Percentiles rank a stretch among this genome's conserved stretches.
phyloP scores from a whole-genome alignment of 2,797 vertebrate species.

The Nannoperca australis region DNA sequence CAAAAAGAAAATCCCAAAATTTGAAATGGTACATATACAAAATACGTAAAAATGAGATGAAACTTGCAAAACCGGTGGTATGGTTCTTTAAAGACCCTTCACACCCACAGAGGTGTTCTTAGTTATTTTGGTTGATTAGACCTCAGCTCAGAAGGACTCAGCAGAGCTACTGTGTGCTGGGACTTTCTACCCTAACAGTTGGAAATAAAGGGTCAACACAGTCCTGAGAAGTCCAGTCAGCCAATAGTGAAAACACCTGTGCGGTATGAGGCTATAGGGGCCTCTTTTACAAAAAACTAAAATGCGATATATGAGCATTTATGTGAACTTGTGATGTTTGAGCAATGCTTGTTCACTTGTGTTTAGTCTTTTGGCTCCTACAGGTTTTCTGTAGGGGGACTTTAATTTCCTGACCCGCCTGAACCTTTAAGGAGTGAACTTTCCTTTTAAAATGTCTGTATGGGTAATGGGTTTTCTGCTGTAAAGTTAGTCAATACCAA shows the following conservation, averaged over 20 bases:
- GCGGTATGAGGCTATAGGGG: no score
- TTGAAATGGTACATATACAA: neutral
- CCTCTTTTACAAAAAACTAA: no score
- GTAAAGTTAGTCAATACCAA: neutral
- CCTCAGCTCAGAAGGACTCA: neutral
- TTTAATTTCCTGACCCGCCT: no score
- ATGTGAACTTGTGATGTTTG: neutral
- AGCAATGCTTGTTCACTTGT: no score
- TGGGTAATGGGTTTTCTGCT: neutral
- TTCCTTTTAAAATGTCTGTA: no score
- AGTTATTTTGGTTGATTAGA: neutral
- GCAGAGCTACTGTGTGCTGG: neutral
- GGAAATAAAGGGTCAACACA: no score
- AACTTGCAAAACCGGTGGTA: neutral
- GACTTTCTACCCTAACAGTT: slow-evolving; percentile 3
- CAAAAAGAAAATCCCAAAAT: neutral
- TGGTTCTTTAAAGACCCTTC: neutral
- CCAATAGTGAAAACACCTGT: no score
- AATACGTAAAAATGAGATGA: neutral
- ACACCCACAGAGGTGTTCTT: neutral
- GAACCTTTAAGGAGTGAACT: no score
- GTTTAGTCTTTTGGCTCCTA: no score
- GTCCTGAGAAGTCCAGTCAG: no score
- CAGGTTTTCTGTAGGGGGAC: no score
- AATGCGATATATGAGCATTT: no score